Evolutionary conservation across 1,140 invertebrate species (phyloP).

Genomic region (Bombus polaris): DNA sequence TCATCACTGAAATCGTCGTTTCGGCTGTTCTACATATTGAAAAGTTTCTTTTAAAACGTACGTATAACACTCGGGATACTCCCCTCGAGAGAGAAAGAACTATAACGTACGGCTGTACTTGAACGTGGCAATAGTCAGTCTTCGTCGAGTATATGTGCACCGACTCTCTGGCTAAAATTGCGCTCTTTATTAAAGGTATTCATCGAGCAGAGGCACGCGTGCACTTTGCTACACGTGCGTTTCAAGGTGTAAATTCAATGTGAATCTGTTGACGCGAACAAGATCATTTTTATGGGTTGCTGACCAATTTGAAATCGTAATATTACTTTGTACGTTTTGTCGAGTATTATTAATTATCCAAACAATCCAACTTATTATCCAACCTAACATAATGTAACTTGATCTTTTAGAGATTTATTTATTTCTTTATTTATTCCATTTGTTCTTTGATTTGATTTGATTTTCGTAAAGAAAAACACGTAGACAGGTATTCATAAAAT

Average conservation of each 20-base stretch:
- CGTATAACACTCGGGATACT: not conserved
- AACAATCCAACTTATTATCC: not conserved
- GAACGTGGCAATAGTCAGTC: not conserved
- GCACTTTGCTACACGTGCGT: not conserved
- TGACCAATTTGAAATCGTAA: too few relatives aligned
- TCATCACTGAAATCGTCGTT: not conserved
- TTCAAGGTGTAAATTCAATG: not conserved
- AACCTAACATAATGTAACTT: not conserved
- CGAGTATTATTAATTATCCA: not conserved
- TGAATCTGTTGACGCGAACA: not conserved
- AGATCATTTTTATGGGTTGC: not conserved
- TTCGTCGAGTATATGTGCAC: not conserved
- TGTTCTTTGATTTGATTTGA: not conserved
- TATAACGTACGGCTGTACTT: not conserved
- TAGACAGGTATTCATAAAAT: not conserved
- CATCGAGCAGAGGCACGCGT: not conserved
- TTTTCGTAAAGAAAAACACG: not conserved
- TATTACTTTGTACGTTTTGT: not conserved
- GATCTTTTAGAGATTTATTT: not conserved
- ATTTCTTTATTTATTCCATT: not conserved
- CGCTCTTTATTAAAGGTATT: constrained; percentile 26
- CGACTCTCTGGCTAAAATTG: not conserved
- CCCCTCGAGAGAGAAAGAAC: not conserved
- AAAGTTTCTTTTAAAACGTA: not conserved
- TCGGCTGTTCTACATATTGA: not conserved